phyloP scores from a whole-genome alignment of 2,113 vertebrate genomes.

The Aegypius monachus region DNA sequence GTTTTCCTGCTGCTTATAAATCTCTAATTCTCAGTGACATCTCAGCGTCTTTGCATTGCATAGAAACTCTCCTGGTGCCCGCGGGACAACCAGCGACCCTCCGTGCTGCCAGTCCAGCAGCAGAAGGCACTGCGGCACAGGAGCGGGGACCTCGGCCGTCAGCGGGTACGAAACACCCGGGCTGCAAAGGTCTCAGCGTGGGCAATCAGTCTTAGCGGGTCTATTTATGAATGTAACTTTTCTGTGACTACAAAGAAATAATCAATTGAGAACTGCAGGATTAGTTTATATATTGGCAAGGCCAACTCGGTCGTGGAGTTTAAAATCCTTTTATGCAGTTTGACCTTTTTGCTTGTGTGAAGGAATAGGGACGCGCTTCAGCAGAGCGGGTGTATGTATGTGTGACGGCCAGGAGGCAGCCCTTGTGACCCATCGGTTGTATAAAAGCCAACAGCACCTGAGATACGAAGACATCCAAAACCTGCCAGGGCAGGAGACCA shows the following conservation, averaged over 20 bases:
- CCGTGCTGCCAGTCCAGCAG: neutral
- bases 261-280: neutral
- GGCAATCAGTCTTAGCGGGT: neutral
- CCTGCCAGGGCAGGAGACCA: neutral
- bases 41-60: neutral
- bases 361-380: neutral
- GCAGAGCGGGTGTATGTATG: rapidly evolving
- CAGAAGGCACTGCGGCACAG: neutral
- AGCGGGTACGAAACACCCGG: neutral
- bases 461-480: neutral
- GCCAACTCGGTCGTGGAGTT: neutral
- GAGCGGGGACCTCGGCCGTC: neutral
- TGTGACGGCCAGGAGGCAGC: neutral
- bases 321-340: neutral
- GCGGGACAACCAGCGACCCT: neutral
- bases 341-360: neutral
- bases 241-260: neutral
- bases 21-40: neutral
- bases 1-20: neutral
- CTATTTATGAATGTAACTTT: neutral
- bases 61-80: neutral
- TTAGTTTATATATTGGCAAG: neutral
- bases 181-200: rapidly evolving
- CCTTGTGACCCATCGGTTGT: neutral
- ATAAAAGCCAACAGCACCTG: neutral